Conservation (phyloP, 2,888 invertebrate species). For the Ochropacha duplaris region DNA sequence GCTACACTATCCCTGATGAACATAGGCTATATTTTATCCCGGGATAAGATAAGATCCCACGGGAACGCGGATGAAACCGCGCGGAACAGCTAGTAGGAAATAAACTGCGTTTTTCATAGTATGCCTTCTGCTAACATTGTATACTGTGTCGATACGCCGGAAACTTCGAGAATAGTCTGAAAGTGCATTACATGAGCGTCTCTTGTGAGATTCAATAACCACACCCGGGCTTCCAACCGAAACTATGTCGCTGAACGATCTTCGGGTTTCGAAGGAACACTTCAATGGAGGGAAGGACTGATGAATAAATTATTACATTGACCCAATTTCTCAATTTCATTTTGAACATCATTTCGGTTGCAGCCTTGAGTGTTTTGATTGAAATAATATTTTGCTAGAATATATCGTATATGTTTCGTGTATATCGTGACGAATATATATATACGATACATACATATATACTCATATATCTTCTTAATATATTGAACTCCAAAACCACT, state of each 20-base stretch:
- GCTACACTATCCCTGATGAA: too few species aligned
- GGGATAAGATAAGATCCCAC: too few species aligned
- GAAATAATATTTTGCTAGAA: neutral
- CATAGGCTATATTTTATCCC: too few species aligned
- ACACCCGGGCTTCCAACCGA: conserved; percentile 14
- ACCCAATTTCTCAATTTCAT: conserved; percentile 21
- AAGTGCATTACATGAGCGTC: conserved; percentile 22
- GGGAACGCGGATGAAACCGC: too few species aligned
- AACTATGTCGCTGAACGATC: conserved; percentile 28
- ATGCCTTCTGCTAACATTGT: neutral
- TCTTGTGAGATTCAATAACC: conserved; percentile 29
- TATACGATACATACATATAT: too few species aligned
- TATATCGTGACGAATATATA: too few species aligned
- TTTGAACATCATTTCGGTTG: conserved; percentile 15
- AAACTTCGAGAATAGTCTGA: conserved; percentile 9
- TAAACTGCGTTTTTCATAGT: too few species aligned
- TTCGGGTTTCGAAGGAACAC: conserved; percentile 9
- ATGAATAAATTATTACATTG: conserved; percentile 30
- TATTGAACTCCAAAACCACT: too few species aligned
- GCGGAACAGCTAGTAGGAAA: too few species aligned
- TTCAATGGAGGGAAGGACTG: conserved; percentile 18
- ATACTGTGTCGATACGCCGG: neutral
- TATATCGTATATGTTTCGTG: too few species aligned
- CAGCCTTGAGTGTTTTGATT: neutral
- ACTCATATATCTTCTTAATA: too few species aligned